Base-by-base conservation (phyloP, 2,113 vertebrate species). In the Podarcis cretensis region DNA sequence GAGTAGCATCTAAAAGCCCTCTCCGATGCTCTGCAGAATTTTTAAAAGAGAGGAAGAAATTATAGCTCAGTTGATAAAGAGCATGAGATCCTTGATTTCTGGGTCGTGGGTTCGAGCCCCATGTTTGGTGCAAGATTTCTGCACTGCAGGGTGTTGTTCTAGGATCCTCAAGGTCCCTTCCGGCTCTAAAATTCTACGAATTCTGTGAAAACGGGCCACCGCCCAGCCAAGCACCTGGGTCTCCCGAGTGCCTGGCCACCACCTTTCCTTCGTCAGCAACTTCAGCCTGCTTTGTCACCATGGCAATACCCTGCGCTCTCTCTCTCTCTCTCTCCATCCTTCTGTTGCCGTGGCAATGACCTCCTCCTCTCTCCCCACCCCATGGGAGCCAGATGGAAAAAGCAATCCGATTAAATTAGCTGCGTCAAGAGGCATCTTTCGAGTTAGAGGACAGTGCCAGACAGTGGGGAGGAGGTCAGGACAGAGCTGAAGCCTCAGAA, bases 331-430 rank as follows among this genome's bases (percentile, higher is more conserved):
- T 37, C 66, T 65, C 69, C 48, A 75, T 43, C 27, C 80, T 83
- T 48, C 14, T 0, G 71, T 68, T 68, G 57, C 40, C 30, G 9
- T 57, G 59, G 63, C 37, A 1, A n/a, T 69, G 81, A 68, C 23
- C 63, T 20, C 73, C n/a, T 54, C 65, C n/a, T 20, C 57, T 9
- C 32, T 21, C 27, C 35, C 4, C 43, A 27, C 32, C 73, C 48
- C 81, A 79, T 6, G 37, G 87, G 65, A 81, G 86, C 65, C 43
- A 35, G 66, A 77, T 68, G 81, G 81, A 32, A 25, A 35, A 30
- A 68, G 40, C 59, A 69, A 88, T 83, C 87, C 40, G 65, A 68
- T 83, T 77, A 83, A 48, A 83, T 21, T 27, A 77, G 81, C 73
- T 16, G 59, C 54, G 5, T 83, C 81, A 88, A 68, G 73, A 8